Base-by-base conservation (phyloP, 1,140 invertebrate species). In the Hycleus phaleratus region DNA sequence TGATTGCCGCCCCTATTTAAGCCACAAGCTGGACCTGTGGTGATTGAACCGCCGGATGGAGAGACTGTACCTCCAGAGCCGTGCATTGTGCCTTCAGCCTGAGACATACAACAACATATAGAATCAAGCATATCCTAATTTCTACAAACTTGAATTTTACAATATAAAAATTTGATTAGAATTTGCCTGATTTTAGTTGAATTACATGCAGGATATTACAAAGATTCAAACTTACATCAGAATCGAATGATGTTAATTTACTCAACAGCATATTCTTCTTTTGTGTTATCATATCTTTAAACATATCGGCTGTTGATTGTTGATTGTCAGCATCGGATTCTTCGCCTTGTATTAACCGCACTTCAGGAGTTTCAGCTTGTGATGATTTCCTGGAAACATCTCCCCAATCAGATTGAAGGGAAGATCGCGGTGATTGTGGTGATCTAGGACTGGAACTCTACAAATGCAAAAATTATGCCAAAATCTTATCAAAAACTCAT, bases 241-340 rank as follows among this genome's bases (percentile, higher is more conserved):
- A 90, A 68, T 94, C 91, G 60, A 93, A 85, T 0, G 91, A 93
- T 5, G 89, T 91, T 43, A 94, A 76, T 75, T 91, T 91, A 68
- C 85, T 90, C 59, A 94, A 81, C 49, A 95, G 78, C 63, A 90
- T 84, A 68, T 90, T 90, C 63, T 91, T 82, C 71, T 93, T 93
- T 62, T 89, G 89, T 60, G 88, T 88, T 63, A 94, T 82, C 78
- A 94, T 87, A 66, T 93, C 91, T 64, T 91, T 83, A 69, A 94
- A 89, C 79, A 92, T 90, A 62, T 93, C 90, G 2, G 87, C 83
- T 0, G 88, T 86, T 5, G 85, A 87, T 65, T 88, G 86, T n/a
- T 79, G 79, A 46, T 84, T 83, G 24, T 77, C 81, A 50, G 44
- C 68, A 56, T 67, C 76, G 62, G 51, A 71, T 25, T 71, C 69